Conservation (phyloP, 2,113 vertebrate genomes). For the Notarius lentiginosus region DNA sequence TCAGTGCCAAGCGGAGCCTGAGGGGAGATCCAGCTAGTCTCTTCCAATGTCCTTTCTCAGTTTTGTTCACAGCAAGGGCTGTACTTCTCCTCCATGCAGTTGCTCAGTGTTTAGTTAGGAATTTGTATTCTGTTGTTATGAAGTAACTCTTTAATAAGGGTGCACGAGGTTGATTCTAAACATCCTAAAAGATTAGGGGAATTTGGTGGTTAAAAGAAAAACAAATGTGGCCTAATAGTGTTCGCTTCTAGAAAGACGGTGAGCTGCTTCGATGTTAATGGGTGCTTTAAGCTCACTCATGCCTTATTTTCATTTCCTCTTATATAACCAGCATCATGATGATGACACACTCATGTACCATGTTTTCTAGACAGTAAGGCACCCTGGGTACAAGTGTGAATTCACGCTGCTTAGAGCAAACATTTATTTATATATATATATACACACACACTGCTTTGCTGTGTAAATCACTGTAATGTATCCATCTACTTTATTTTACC, state of each 20-base stretch:
- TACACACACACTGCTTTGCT: neutral
- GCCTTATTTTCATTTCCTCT: conserved; percentile 48
- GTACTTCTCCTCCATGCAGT: neutral
- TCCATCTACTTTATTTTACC: conserved; percentile 9
- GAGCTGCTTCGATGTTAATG: conserved; percentile 27
- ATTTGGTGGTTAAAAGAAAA: conserved; percentile 1
- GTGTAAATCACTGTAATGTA: neutral
- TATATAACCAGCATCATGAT: conserved; percentile 40
- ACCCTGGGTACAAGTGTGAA: neutral
- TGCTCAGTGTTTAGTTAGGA: conserved; percentile 15
- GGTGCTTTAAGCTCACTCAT: conserved; percentile 54
- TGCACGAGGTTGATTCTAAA: neutral
- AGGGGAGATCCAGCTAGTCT: conserved; percentile 59
- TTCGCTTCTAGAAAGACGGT: conserved; percentile 20
- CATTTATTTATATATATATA: neutral
- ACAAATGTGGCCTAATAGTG: neutral
- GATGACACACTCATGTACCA: conserved; percentile 15
- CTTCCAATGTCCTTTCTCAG: conserved; percentile 26
- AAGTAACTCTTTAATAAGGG: conserved; percentile 16
- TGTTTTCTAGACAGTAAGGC: neutral
- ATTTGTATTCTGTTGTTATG: conserved; percentile 16
- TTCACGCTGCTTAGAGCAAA: neutral
- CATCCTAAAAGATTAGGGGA: neutral
- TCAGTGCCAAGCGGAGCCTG: conserved; percentile 53
- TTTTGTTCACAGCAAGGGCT: conserved; percentile 40